Percentiles rank a stretch among this genome's conserved stretches.
phyloP scores from a whole-genome alignment of 2,113 vertebrate genomes.

The Geothlypis trichas region DNA sequence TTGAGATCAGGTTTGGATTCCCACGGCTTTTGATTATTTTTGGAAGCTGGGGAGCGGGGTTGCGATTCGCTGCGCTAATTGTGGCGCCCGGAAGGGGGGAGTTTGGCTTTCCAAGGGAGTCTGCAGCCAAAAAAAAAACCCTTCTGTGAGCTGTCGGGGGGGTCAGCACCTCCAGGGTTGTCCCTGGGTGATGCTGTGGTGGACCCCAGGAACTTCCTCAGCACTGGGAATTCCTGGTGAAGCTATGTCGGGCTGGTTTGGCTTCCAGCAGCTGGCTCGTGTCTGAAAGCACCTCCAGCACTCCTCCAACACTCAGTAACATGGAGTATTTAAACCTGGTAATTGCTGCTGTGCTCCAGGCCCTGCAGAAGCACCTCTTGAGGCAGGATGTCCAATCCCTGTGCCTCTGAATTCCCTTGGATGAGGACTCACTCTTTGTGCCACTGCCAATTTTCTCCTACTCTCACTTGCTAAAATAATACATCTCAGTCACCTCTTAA shows the following conservation, averaged over 20 bases:
- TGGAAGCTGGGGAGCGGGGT: not conserved
- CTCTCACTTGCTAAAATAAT: not conserved
- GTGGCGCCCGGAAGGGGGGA: accelerated
- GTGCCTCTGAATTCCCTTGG: not conserved
- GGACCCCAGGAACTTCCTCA: not conserved
- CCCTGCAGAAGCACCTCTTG: not conserved
- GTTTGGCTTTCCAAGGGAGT: not conserved
- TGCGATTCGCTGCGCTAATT: not conserved
- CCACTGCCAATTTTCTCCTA: not conserved
- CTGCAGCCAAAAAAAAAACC: not conserved
- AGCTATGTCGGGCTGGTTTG: not conserved
- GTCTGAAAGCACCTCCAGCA: not conserved
- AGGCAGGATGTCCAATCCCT: not conserved
- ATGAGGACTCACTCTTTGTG: not conserved
- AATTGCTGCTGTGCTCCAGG: not conserved
- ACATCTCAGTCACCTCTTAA: not conserved
- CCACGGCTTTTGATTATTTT: not conserved
- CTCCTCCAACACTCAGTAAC: not conserved
- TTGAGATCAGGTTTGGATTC: conserved; percentile 2
- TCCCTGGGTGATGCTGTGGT: accelerated
- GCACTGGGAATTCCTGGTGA: not conserved
- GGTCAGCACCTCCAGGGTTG: not conserved
- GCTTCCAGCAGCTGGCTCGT: not conserved
- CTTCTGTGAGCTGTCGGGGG: not conserved
- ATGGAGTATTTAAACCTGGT: not conserved